These are phyloP conservation scores for Uloborus diversus DNA, from an alignment of 1,140 invertebrate species.

Conservation along the genomic window DNA sequence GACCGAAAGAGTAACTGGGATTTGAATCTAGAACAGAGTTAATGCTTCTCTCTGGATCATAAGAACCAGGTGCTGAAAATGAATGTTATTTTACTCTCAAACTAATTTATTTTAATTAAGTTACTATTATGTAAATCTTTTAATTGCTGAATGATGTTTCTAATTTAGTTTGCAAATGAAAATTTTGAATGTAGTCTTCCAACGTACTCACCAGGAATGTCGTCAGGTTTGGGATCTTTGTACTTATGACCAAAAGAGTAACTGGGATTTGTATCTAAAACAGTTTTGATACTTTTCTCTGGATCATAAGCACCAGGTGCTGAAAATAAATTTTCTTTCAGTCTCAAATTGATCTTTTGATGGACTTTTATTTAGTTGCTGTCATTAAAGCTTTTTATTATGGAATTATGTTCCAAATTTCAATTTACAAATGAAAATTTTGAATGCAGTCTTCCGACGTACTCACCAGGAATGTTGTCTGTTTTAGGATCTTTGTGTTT, in stretches of 20 bases:
- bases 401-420: too few relatives aligned
- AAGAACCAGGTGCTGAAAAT: constrained; percentile 76
- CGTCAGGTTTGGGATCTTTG: constrained; percentile 65
- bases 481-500: constrained; percentile 68
- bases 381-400: too few relatives aligned
- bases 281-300: constrained; percentile 74
- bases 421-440: too few relatives aligned
- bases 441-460: too few relatives aligned
- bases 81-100: background rate
- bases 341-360: too few relatives aligned
- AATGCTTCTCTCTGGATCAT: constrained; percentile 76
- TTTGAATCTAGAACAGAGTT: constrained; percentile 70
- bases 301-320: constrained; percentile 83
- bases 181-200: too few relatives aligned
- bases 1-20: constrained; percentile 77
- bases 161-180: too few relatives aligned
- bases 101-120: too few relatives aligned
- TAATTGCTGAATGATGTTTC: too few relatives aligned
- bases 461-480: constrained; percentile 70
- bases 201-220: constrained; percentile 70
- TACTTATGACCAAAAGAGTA: constrained; percentile 76
- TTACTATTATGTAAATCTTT: too few relatives aligned
- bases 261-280: constrained; percentile 71
- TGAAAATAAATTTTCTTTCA: constrained; percentile 5
- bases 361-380: too few relatives aligned